Evolutionary conservation across 1,140 invertebrate genomes (phyloP), one percentile per base, ranked within the genome.

Genomic region (Hirudo medicinalis): DNA sequence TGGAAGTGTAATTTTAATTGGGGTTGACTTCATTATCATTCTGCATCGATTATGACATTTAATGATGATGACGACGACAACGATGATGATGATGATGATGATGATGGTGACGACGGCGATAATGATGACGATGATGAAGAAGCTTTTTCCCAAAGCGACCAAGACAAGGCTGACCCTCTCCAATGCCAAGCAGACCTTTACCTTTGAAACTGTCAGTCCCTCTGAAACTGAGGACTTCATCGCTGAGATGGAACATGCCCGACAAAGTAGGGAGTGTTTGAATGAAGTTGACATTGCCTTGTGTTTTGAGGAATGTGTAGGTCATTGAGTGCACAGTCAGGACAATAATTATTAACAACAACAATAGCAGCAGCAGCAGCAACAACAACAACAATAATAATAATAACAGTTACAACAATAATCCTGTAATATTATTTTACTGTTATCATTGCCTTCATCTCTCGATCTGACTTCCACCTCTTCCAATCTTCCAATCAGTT

Each of bases 401-500:
- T 36, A 36, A 36, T 36, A 36, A 36, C 6, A 36, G 6, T 36
- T 3, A 36, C 6, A 36, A 36, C 32, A 36, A 36, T 6, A 2
- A 2, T 36, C 32, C 32, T 36, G 6, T 36, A 36, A 3, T 36
- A 6, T 36, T 36, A 36, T 36, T 36, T 3, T 3, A 36, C 6
- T 3, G 32, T 36, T 36, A 36, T 36, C 6, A 36, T 36, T 36
- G 6, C 6, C 2, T 36, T 36, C 32, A 3, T 6, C 32, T 36
- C 32, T 36, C 32, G 6, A 36, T 36, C 54, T 25, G 2, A 2
- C 9, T n/a, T 57, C 54, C 20, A 57, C 54, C n/a, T n/a, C n/a
- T n/a, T n/a, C n/a, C n/a, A n/a, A n/a, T n/a, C n/a, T 78, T 78
- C 72, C 32, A 36, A 36, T 6, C 76, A 79, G 77, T 78, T 55